Base-by-base conservation (phyloP, 2,113 vertebrate species). In the Phyllopteryx taeniolatus region DNA sequence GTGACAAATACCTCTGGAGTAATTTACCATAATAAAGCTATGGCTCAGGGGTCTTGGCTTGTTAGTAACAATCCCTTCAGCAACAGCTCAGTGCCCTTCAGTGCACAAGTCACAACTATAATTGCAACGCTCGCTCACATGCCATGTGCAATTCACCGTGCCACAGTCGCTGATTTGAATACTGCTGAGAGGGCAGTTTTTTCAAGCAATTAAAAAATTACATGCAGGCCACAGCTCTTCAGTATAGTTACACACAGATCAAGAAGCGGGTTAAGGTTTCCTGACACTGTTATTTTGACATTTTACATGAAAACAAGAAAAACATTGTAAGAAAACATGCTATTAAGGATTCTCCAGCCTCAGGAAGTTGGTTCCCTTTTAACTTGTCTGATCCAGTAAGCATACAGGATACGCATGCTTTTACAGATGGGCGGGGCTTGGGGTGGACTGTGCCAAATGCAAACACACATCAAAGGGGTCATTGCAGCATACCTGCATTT, bases 321-420 rank as follows among this genome's bases (percentile, higher is more conserved):
- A 85, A 86, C 79, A 79, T 89, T 91, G 84, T 88, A 72, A 73
- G 43, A 84, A 80, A 79, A 60, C 42, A 43, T 65, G 51, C 77
- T 79, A 87, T 83, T 88, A 85, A 80, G 73, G 70, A 57, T 70
- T 80, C 77, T 74, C 67, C 72, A 76, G 71, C 70, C 74, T 71
- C 79, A 76, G 81, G 84, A 91, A 89, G 75, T 65, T 65, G 20
- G 67, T 8, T 56, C 43, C 9, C 80, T 92, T 92, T 92, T 82
- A 91, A 88, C 84, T 69, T 67, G 68, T 69, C 70, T 63, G 78
- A 76, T 85, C 78, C 74, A 67, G 67, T 70, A 68, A 86, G 81
- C 75, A 77, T 83, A 78, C 83, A 83, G 86, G 71, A 86, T 91
- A 87, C 92, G 90, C 90, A 31, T 66, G 87, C 86, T 81, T 82